phyloP scores from a whole-genome alignment of 2,888 invertebrate species.

The Xanthia icteritia region DNA sequence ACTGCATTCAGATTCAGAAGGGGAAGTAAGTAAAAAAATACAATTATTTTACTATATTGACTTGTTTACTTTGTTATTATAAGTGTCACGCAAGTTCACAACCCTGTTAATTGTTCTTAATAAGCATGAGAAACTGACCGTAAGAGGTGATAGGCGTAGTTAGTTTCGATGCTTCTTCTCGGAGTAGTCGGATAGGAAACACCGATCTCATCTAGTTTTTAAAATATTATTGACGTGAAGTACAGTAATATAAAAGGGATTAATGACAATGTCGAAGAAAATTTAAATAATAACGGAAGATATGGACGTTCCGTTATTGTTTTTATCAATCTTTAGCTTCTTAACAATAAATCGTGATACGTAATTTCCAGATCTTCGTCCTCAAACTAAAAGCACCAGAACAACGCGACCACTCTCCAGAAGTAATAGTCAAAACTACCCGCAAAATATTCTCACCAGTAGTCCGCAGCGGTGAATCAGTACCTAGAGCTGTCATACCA shows the following conservation, averaged over 20 bases:
- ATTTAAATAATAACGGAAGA: not conserved
- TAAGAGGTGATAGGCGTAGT: not conserved
- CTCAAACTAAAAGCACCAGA: slow-evolving; percentile 86
- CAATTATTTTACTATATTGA: not conserved
- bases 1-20: slow-evolving; percentile 87
- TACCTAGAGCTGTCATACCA: slow-evolving; percentile 88
- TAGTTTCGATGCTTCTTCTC: no score
- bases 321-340: not conserved
- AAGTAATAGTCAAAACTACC: slow-evolving; percentile 95
- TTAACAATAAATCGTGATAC: not conserved
- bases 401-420: slow-evolving; percentile 86
- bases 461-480: slow-evolving; percentile 89
- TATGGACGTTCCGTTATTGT: not conserved
- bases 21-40: slow-evolving; percentile 77
- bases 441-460: slow-evolving; percentile 95
- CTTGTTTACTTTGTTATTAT: not conserved
- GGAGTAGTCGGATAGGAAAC: not conserved
- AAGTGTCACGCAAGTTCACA: not conserved
- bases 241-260: not conserved
- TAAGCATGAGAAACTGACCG: not conserved
- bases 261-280: not conserved
- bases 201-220: no score
- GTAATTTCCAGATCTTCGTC: slow-evolving; percentile 80
- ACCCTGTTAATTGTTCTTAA: no score
- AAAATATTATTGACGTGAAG: not conserved